Evolutionary conservation across 2,113 vertebrate genomes (phyloP).

Genomic region (Thermophis baileyi): DNA sequence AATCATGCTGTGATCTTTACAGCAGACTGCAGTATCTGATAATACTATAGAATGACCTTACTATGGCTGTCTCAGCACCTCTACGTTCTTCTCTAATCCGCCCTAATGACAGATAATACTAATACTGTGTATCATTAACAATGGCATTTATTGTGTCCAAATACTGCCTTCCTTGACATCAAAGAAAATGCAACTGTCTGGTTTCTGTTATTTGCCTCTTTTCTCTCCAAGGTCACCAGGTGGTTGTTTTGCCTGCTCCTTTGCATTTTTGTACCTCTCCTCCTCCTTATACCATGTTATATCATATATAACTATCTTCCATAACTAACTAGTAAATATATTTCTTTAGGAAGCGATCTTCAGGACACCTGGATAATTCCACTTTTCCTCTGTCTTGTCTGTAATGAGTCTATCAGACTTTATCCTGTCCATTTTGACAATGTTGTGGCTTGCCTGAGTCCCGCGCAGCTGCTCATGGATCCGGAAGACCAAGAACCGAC

Average conservation of each 20-base stretch:
- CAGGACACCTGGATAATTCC: neutral
- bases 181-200: neutral
- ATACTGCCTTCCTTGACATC: neutral
- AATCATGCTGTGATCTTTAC: neutral
- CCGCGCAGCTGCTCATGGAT: too few species aligned
- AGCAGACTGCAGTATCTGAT: neutral
- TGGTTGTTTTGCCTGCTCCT: neutral
- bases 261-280: neutral
- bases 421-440: neutral
- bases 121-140: neutral
- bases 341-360: neutral
- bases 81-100: neutral
- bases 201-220: neutral
- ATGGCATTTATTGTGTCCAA: neutral
- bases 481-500: too few species aligned
- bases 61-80: neutral
- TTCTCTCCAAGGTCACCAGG: neutral
- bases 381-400: neutral
- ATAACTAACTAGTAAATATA: neutral
- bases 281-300: neutral
- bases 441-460: too few species aligned
- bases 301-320: neutral
- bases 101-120: neutral
- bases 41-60: neutral
- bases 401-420: neutral